Evolutionary conservation across 2,888 invertebrate genomes (phyloP).

Genomic region (Torymus auratus): DNA sequence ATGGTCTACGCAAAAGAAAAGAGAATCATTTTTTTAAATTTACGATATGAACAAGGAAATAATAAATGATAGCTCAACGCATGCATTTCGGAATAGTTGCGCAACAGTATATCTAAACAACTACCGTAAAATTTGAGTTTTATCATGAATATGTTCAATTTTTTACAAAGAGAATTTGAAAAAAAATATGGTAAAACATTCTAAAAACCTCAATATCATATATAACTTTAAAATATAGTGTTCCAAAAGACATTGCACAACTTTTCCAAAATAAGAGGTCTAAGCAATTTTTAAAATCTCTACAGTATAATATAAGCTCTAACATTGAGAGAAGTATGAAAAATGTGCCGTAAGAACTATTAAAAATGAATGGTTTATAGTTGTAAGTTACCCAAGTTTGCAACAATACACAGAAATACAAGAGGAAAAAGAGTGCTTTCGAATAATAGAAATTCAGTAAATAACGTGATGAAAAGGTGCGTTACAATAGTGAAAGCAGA

Average conservation of each 20-base stretch:
- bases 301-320: conserved; percentile 35
- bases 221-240: too few species aligned
- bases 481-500: conserved; percentile 54
- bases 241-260: neutral
- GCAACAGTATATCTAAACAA: neutral
- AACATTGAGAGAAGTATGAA: conserved; percentile 37
- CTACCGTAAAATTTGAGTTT: too few species aligned
- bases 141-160: too few species aligned
- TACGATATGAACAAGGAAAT: neutral
- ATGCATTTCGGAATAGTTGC: conserved; percentile 34
- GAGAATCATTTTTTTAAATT: neutral
- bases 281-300: conserved; percentile 17
- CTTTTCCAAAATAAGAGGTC: conserved; percentile 20
- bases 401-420: conserved; percentile 29
- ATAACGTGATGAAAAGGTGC: conserved; percentile 43
- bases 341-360: conserved; percentile 22
- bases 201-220: too few species aligned
- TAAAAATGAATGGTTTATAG: conserved; percentile 14
- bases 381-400: conserved; percentile 25
- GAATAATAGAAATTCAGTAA: conserved; percentile 38
- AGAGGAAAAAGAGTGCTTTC: conserved; percentile 23
- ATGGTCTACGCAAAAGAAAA: neutral
- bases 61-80: conserved; percentile 1
- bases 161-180: too few species aligned
- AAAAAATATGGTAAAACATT: too few species aligned